Base-by-base conservation (phyloP, 2,113 vertebrate species). In the Triplophysa siluroides region DNA sequence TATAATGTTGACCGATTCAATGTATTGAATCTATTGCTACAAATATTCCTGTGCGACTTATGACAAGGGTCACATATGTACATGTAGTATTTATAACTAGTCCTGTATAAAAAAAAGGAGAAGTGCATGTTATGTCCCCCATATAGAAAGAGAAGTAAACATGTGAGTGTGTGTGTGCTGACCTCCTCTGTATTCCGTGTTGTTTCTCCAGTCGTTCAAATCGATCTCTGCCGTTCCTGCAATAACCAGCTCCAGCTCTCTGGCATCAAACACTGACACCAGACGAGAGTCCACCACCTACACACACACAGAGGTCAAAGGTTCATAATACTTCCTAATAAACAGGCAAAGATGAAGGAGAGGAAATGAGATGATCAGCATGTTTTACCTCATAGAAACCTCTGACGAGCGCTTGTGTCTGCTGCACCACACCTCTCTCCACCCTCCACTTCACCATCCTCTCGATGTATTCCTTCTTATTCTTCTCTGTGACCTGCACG, bases 181-280 rank as follows among this genome's bases (percentile, higher is more conserved):
- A 96, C 95, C 95, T 92, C 95, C 95, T 86, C 95, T 92, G 87
- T 96, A 96, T 78, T 96, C 95, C 0, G 95, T 95, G 78, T 96
- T 95, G 86, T 95, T 96, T 77, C 95, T 86, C 95, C 95, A 96
- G 88, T 96, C 95, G 2, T 91, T 94, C 9, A 96, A 92, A 87
- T 96, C 95, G 26, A 96, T 96, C 89, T 96, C 95, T 10, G 95
- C 95, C 1, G 95, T 96, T 18, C 95, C 95, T 43, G 95, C 95
- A 23, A 96, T 96, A 62, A 96, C 95, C 88, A 96, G 88, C 87
- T 96, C 95, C 87, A 96, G 88, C 77, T 96, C 95, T 84, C 95
- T 91, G 83, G 95, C 95, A 77, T 96, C 95, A 33, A 96, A 96
- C 87, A 96, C 94, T 1, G 95, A 96, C 60, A 96, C 95, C 18